Conservation (phyloP, 1,140 invertebrate genomes). For the Tachypleus tridentatus region DNA sequence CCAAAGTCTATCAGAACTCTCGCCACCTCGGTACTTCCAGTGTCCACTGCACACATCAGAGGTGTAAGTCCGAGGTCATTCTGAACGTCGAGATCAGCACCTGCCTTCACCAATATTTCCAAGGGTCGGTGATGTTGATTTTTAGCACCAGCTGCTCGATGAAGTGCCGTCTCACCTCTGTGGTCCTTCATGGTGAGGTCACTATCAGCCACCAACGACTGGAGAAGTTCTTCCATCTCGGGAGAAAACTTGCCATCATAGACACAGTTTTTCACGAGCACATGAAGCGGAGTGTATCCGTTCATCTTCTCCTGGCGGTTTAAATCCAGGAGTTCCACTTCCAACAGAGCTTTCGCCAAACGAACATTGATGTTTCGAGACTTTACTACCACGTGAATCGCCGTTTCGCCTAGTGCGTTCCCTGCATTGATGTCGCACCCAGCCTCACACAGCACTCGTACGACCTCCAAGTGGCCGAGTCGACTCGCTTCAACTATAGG, state of each 20-base stretch:
- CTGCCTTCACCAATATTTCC: slow-evolving; percentile 19
- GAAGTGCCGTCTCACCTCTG: slow-evolving; percentile 27
- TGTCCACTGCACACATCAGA: slow-evolving; percentile 88
- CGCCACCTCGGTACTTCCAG: slow-evolving; percentile 76
- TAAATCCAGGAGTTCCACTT: slow-evolving; percentile 6
- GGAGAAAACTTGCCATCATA: not conserved
- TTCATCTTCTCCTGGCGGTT: slow-evolving; percentile 15
- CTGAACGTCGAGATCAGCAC: slow-evolving; percentile 29
- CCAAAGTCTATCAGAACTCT: slow-evolving; percentile 38
- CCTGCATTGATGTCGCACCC: slow-evolving; percentile 67
- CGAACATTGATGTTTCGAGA: slow-evolving; percentile 10
- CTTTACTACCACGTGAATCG: slow-evolving; percentile 12
- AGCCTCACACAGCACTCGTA: slow-evolving; percentile 53
- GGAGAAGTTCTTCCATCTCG: slow-evolving; percentile 1
- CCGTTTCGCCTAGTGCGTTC: slow-evolving; percentile 14
- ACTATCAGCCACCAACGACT: slow-evolving; percentile 1
- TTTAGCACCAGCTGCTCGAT: slow-evolving; percentile 6
- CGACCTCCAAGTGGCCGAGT: slow-evolving; percentile 1
- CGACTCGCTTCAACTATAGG: slow-evolving; percentile 12
- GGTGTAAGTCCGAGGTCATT: slow-evolving; percentile 89
- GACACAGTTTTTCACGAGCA: slow-evolving; percentile 7
- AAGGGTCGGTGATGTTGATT: slow-evolving; percentile 10
- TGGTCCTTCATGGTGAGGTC: slow-evolving; percentile 25
- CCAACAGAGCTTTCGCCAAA: slow-evolving; percentile 6
- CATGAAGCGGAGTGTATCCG: slow-evolving; percentile 14